Conservation (phyloP, 2,888 invertebrate species). For the Gandaritis pyraliata region DNA sequence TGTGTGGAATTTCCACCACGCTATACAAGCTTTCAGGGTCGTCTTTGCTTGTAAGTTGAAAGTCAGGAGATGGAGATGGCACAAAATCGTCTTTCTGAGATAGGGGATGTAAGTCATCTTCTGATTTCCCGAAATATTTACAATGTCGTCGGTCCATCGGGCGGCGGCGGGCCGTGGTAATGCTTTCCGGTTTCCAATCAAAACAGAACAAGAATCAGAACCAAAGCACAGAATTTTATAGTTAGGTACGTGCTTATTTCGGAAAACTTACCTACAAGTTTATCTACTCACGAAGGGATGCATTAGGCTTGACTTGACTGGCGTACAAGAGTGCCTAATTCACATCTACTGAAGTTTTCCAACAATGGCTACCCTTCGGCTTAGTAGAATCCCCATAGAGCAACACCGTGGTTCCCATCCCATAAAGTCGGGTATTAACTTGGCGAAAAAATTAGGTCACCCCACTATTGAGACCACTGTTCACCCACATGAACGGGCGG, state of each 20-base stretch:
- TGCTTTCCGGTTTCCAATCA: too few relatives aligned
- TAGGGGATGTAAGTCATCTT: too few relatives aligned
- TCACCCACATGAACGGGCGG: background rate
- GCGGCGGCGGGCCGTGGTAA: too few relatives aligned
- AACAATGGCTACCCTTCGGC: slow-evolving; percentile 46
- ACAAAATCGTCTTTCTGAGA: too few relatives aligned
- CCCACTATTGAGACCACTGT: background rate
- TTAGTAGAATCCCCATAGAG: slow-evolving; percentile 56
- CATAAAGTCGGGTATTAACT: slow-evolving; percentile 60
- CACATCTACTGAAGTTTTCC: slow-evolving; percentile 41
- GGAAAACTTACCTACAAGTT: slow-evolving; percentile 7
- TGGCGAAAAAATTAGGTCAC: slow-evolving; percentile 64
- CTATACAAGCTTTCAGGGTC: background rate
- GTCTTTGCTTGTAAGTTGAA: background rate
- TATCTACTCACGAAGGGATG: slow-evolving; percentile 20
- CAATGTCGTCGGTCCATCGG: too few relatives aligned
- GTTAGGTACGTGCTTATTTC: too few relatives aligned
- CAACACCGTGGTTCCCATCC: slow-evolving; percentile 52
- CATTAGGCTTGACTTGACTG: slow-evolving; percentile 24
- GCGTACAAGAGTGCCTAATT: slow-evolving; percentile 41
- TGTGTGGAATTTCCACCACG: too few relatives aligned
- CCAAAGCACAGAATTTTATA: too few relatives aligned
- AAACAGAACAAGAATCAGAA: too few relatives aligned
- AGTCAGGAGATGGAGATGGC: too few relatives aligned
- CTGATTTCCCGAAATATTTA: too few relatives aligned